Evolutionary conservation across 2,113 vertebrate species (phyloP).

Genomic region (Forbesichthys agassizii): DNA sequence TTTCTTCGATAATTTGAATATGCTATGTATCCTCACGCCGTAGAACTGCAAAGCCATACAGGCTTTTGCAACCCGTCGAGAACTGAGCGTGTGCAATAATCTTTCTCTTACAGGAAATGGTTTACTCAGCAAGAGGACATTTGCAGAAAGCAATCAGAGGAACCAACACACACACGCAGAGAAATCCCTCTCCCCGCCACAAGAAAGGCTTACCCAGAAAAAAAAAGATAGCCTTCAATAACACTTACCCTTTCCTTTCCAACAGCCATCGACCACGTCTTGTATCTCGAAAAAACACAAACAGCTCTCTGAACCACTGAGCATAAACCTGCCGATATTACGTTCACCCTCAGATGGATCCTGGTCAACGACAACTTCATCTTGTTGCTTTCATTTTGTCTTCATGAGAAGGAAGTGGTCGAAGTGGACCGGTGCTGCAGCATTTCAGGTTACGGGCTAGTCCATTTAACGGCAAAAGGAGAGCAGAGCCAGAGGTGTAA

Average conservation of each 20-base stretch:
- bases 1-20: not conserved
- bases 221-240: conserved; percentile 27
- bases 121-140: conserved; percentile 52
- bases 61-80: conserved; percentile 10
- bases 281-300: conserved; percentile 8
- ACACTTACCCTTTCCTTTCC: conserved; percentile 42
- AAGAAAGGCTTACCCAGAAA: conserved; percentile 74
- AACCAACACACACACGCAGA: conserved; percentile 43
- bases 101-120: conserved; percentile 38
- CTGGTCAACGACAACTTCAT: not conserved
- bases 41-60: not conserved
- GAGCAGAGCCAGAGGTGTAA: conserved; percentile 29
- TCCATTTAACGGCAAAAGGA: conserved; percentile 15
- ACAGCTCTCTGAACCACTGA: not conserved
- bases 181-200: conserved; percentile 65
- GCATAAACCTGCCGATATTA: not conserved
- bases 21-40: not conserved
- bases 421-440: conserved; percentile 11
- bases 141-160: conserved; percentile 46
- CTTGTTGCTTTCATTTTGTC: conserved; percentile 47
- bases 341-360: not conserved
- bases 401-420: conserved; percentile 21
- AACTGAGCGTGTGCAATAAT: not conserved
- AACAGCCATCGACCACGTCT: not conserved
- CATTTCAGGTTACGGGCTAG: conserved; percentile 30